These are phyloP conservation scores for Colossoma macropomum DNA, from an alignment of 2,113 vertebrate species.

Conservation along the genomic window DNA sequence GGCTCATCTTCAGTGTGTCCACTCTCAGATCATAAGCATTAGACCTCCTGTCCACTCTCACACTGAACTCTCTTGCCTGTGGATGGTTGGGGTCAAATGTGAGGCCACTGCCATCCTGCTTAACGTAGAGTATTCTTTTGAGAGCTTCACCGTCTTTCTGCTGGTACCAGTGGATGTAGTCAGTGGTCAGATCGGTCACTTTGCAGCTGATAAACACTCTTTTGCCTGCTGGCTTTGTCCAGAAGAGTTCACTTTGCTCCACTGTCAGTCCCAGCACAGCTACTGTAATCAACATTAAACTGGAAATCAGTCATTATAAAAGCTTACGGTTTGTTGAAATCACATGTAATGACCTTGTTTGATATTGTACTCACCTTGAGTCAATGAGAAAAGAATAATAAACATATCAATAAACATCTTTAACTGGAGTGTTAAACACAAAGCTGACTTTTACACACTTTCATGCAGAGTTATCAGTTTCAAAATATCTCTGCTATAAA, in stretches of 20 bases:
- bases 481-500: too few species aligned
- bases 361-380: constrained; percentile 5
- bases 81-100: background rate
- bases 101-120: too few species aligned
- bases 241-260: background rate
- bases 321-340: background rate
- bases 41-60: background rate
- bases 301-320: background rate
- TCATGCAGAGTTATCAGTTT: background rate
- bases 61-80: background rate
- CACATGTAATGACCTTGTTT: background rate
- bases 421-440: background rate
- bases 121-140: background rate
- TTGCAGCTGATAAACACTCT: background rate
- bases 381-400: background rate
- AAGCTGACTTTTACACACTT: background rate
- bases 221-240: background rate
- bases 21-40: background rate
- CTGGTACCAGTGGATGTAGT: constrained; percentile 55
- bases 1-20: background rate
- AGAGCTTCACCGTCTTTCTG: constrained; percentile 36
- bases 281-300: background rate
- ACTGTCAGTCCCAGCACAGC: background rate
- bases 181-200: background rate
- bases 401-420: background rate